Evolutionary conservation across 2,797 vertebrate genomes (phyloP), one percentile per base, ranked within the genome.

Genomic region (Sebastes umbrosus): DNA sequence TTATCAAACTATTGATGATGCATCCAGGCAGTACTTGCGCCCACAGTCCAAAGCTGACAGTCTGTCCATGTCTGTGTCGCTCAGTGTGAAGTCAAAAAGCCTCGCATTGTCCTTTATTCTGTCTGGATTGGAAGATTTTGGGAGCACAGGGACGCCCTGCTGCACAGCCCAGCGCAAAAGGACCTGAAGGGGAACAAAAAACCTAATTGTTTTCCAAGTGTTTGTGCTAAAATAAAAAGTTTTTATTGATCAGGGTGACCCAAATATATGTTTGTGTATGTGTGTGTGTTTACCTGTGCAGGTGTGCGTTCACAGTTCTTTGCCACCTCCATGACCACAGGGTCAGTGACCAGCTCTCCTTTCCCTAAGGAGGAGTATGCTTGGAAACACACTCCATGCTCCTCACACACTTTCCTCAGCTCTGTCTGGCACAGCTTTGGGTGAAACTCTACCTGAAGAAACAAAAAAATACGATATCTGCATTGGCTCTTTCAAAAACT

Each of bases 311-410:
- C 77, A 39, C 72, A 93, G 14, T 64, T 59, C 46, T 81, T 77
- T 12, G 96, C 96, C 55, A 97, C 90, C 14, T 92, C 91, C 24
- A 68, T 32, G 32, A 97, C 94, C 62, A 87, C 79, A 1, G 94
- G 91, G 32, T 96, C 90, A 34, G 81, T 78, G 43, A 96, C 27
- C 50, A 97, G 90, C 3, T 89, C 52, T 52, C 96, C 96, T 68
- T 84, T 92, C 9, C 96, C 97, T 31, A 97, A 84, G 3, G 97
- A 97, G 3, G 96, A 96, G 86, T 96, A 97, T 0, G 96, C 96
- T 79, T 97, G 96, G 46, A 97, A 95, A 86, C 96, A 96, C 64
- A 97, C 93, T 7, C 92, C 92, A 5, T 81, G 86, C 73, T 94
- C 90, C 24, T 84, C 31, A 80, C 97, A 97, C 69, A 96, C 87